A percentile compares a stretch with the other conserved stretches of the same genome.
These are phyloP conservation scores for Spongilla lacustris DNA, from an alignment of 37 sponge, comb jelly and placozoan genomes.

Conservation along the genomic window DNA sequence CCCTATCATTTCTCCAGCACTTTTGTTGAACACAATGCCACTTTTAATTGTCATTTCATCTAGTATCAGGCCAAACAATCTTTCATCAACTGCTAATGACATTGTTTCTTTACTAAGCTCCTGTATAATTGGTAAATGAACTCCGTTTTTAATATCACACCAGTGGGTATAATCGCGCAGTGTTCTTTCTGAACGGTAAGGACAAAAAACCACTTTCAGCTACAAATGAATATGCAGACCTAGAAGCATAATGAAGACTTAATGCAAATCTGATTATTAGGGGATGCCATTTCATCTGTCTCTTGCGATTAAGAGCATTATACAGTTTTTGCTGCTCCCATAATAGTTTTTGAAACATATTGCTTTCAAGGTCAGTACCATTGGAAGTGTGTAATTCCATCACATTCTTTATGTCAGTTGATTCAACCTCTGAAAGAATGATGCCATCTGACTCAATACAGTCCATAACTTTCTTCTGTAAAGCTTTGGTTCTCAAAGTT, in stretches of 20 bases:
- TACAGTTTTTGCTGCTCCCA: slow-evolving; percentile 42
- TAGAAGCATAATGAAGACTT: neutral
- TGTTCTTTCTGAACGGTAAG: slow-evolving; percentile 16
- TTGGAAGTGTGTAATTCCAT: neutral
- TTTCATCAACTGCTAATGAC: neutral
- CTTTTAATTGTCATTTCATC: slow-evolving; percentile 18
- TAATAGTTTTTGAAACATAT: slow-evolving; percentile 15
- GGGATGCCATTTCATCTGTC: slow-evolving; percentile 22
- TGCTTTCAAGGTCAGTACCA: neutral
- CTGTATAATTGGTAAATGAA: neutral
- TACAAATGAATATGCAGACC: neutral
- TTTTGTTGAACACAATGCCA: slow-evolving; percentile 13
- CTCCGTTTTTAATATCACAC: neutral
- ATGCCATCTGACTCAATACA: neutral
- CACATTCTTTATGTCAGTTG: neutral
- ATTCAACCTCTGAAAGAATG: neutral
- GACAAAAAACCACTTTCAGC: neutral
- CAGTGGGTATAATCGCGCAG: slow-evolving; percentile 27
- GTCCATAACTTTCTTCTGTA: no score
- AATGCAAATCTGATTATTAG: neutral
- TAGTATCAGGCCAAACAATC: slow-evolving; percentile 12
- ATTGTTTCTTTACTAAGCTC: neutral
- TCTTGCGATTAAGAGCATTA: slow-evolving; percentile 8
- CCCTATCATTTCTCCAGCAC: slow-evolving; percentile 1
- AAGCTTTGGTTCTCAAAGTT: no score